Base-by-base conservation (phyloP, 2,888 invertebrate species). In the Dermolepida albohirtum region DNA sequence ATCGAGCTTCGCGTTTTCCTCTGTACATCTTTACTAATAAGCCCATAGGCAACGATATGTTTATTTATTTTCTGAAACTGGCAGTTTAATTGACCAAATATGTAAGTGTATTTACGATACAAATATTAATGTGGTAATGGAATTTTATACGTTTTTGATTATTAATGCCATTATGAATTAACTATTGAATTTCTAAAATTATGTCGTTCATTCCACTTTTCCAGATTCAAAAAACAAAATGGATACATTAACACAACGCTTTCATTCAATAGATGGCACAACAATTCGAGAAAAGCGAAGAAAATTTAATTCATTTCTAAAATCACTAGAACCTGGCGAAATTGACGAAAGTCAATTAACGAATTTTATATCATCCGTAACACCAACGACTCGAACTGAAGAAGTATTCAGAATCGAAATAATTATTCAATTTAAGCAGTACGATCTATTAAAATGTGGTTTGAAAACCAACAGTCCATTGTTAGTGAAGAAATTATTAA, bases 281-380 rank as follows among this genome's bases (percentile, higher is more conserved):
- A 27, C 11, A 34, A 52, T 52, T 12, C 7, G n/a, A 39, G 54
- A 54, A 17, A 54, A 40, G 17, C 39, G 40, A 6, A 54, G 54
- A 17, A n/a, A 16, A 5, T 54, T 40, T n/a, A 54, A 54, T 40
- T 10, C 2, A 16, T 40, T 54, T 11, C 5, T 40, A n/a, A 39
- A 17, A 54, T 6, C 11, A 5, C 17, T 54, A 29, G n/a, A 16
- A 4, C 17, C 40, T 5, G 16, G 5, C 5, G 7, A 11, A 39
- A 10, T 8, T 17, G 17, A 17, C 16, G 7, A 6, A 11, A 39
- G 16, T 1, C 17, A 54, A 16, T 11, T 54, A 40, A 29, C 39
- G 2, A 17, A 39, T 40, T 17, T 40, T 16, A 40, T 54, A 16
- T 17, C 39, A 14, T 34, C 52, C 7, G 14, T 54, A 1, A 39